Base-by-base conservation (phyloP, 2,797 vertebrate species). In the Megaceryle alcyon region DNA sequence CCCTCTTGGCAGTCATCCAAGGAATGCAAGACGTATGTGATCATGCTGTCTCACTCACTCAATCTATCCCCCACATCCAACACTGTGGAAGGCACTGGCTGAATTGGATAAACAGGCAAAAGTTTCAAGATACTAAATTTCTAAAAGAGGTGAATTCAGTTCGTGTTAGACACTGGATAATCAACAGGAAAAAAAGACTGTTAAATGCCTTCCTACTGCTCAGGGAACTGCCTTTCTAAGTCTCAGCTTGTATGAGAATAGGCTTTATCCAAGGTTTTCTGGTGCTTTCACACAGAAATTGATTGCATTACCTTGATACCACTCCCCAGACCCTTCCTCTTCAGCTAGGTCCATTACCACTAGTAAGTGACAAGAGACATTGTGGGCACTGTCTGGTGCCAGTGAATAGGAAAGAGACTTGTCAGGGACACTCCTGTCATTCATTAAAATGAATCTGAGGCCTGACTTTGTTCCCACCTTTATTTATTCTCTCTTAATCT, bases 231-330 rank as follows among this genome's bases (percentile, higher is more conserved):
- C 41, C 66, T 73, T 59, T 82, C 35, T 53, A 44, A 89, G 29
- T 49, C 88, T 88, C 37, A 64, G 78, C 54, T 15, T 49, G 18
- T 43, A 57, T 61, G 31, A 70, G 94, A 89, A 65, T 26, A 73
- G 37, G 25, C 86, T 75, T 81, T 31, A 29, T 76, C 6, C 6
- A 33, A 49, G 37, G 16, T 73, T 86, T 80, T 80, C 81, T 72
- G 70, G 16, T 82, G 96, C 79, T 97, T 96, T 91, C 86, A 73
- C 43, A 77, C 57, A 87, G 64, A 95, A 73, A 57, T 70, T 5
- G 46, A 48, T 80, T 75, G 46, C 51, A 26, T n/a, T 53, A 82
- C 69, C 73, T 91, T 4, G 0, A 13, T 23, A 39, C 31, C 23
- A 53, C 7, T 7, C 7, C 15, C 9, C 41, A 31, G 59, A n/a